These are phyloP conservation scores for Ataeniobius toweri DNA, from an alignment of 2,797 vertebrate genomes.

Conservation along the genomic window DNA sequence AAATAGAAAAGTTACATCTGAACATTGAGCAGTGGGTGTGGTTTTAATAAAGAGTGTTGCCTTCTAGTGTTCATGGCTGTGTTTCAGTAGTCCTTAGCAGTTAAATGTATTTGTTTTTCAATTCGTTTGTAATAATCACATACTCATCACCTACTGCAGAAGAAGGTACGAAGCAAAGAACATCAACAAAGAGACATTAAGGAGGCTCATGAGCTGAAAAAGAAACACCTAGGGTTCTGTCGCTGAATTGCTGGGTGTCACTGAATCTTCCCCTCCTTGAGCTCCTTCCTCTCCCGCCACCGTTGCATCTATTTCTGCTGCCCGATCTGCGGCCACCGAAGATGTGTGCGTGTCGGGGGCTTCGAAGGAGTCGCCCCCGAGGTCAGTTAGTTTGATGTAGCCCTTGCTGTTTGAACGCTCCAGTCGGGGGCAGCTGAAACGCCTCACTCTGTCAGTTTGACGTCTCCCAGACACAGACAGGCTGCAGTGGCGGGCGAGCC, in stretches of 20 bases:
- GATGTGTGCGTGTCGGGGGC: slow-evolving; percentile 77
- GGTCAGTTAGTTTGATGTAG: slow-evolving; percentile 89
- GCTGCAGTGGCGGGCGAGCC: slow-evolving; percentile 69
- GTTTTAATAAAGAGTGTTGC: slow-evolving; percentile 62
- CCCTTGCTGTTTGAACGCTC: slow-evolving; percentile 92
- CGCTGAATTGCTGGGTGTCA: slow-evolving; percentile 47
- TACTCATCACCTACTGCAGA: slow-evolving; percentile 45
- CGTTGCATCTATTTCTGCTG: slow-evolving; percentile 39
- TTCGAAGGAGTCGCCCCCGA: slow-evolving; percentile 88
- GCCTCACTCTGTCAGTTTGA: slow-evolving; percentile 75
- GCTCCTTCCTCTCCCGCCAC: slow-evolving; percentile 41
- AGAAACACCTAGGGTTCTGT: slow-evolving; percentile 58
- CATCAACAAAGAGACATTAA: slow-evolving; percentile 58
- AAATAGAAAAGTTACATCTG: slow-evolving; percentile 76
- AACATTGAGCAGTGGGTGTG: slow-evolving; percentile 64
- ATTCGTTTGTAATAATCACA: slow-evolving; percentile 32
- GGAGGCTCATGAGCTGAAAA: slow-evolving; percentile 41
- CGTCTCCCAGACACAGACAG: slow-evolving; percentile 65
- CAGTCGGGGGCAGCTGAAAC: slow-evolving; percentile 86
- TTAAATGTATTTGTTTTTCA: slow-evolving; percentile 25
- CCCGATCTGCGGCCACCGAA: slow-evolving; percentile 67
- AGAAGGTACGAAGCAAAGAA: slow-evolving; percentile 48
- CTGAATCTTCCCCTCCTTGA: slow-evolving; percentile 62
- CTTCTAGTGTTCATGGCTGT: slow-evolving; percentile 72
- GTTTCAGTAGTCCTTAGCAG: slow-evolving; percentile 71